Evolutionary conservation across 2,888 invertebrate species (phyloP), one percentile per base, ranked within the genome.

Genomic region (Campoplex nolae): DNA sequence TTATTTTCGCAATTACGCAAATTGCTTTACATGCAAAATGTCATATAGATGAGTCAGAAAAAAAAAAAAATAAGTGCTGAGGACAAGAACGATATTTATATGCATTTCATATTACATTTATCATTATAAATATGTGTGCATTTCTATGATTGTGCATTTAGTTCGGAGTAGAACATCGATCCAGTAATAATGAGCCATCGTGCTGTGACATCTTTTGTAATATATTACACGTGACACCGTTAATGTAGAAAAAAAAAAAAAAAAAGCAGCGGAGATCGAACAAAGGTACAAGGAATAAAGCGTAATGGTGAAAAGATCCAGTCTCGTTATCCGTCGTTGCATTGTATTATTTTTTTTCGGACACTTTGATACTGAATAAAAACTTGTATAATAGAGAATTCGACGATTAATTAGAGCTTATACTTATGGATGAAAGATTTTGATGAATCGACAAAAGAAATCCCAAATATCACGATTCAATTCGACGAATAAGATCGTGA

Each of bases 161-260:
- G 38, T 18, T 35, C n/a, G 75, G 38, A 35, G 42, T 45, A 38
- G 87, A 88, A 87, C 88, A 91, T 92, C 90, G 92, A 91, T 91
- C 90, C 88, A 79, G 74, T 85, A 86, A 89, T 67, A 54, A 42
- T 48, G 68, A 56, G 58, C 70, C 75, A 73, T 85, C 85, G 76
- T 45, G 67, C 48, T 18, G 74, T 85, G 58, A 68, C 81, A 82
- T 82, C 82, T 56, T 51, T 70, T 28, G 45, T 67, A 51, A 81
- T 81, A 56, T 54, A 74, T 85, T 11, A 73, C 77, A 56, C 65
- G 56, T 79, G 48, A n/a, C 75, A 62, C 38, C 35, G 56, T 62
- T 80, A 48, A 62, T n/a, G 42, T 42, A n/a, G 7, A 68, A 48
- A 45, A 35, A 54, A n/a, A 42, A 68, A 48, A 45, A 35, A 54